Evolutionary conservation across 1,140 invertebrate genomes (phyloP).

Genomic region (Elysia chlorotica): DNA sequence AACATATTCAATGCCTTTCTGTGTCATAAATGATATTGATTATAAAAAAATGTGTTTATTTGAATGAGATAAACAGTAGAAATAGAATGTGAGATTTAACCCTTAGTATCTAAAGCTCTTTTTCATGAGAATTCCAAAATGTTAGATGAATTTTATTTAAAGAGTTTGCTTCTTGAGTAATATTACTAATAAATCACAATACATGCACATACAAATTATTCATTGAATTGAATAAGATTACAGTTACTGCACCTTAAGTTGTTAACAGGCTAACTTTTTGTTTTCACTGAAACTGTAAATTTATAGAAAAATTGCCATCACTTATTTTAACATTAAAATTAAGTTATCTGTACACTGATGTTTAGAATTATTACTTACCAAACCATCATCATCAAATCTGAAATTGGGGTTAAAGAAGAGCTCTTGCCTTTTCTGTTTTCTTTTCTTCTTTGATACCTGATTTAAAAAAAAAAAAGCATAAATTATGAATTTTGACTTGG

Average conservation of each 20-base stretch:
- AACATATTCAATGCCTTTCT: neutral
- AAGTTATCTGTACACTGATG: neutral
- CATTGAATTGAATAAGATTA: too few species aligned
- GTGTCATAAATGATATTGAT: neutral
- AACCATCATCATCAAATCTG: neutral
- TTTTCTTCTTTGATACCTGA: slow-evolving; percentile 13
- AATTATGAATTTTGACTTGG: neutral
- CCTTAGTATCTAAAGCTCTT: too few species aligned
- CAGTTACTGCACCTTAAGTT: neutral
- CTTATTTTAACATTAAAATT: neutral
- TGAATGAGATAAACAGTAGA: too few species aligned
- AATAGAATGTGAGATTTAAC: too few species aligned
- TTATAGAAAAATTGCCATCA: neutral
- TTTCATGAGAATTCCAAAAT: too few species aligned
- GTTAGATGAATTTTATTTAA: too few species aligned
- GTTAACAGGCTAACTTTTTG: neutral
- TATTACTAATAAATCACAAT: too few species aligned
- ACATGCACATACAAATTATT: too few species aligned
- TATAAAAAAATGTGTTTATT: too few species aligned
- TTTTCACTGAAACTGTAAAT: neutral
- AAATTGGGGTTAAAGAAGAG: neutral
- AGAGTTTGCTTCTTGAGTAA: too few species aligned
- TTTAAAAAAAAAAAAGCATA: neutral
- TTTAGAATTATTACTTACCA: neutral
- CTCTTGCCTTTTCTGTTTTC: neutral